Conservation (phyloP, 2,797 vertebrate genomes). For the Enteromius paludinosus region DNA sequence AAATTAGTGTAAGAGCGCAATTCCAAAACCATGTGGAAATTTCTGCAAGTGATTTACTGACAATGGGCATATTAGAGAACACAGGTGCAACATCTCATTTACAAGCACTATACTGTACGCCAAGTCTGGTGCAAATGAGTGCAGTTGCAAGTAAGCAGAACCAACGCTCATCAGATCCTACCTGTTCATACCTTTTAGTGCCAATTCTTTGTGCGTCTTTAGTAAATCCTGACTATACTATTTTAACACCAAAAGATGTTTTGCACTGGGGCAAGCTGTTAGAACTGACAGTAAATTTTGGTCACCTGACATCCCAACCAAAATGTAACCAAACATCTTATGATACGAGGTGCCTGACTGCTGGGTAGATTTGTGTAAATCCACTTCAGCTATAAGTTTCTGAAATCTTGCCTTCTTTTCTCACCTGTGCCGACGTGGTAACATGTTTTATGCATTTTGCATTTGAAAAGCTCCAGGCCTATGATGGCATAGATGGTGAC, state of each 20-base stretch:
- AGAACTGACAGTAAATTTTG: not conserved
- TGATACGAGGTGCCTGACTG: not conserved
- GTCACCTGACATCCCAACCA: not conserved
- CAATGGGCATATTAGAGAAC: too few relatives aligned
- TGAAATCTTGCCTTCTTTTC: not conserved
- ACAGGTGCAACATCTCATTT: not conserved
- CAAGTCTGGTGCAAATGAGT: not conserved
- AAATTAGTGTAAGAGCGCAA: not conserved
- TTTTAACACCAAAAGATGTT: not conserved
- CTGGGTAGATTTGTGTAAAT: not conserved
- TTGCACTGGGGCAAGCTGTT: not conserved
- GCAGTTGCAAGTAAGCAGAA: not conserved
- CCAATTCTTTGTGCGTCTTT: not conserved
- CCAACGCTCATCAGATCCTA: not conserved
- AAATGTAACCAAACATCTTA: not conserved
- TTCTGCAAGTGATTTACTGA: too few relatives aligned
- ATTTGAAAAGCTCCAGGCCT: constrained; percentile 96
- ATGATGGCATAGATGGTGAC: constrained; percentile 97
- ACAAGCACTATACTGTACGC: not conserved
- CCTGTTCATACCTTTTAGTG: not conserved
- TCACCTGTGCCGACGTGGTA: constrained; percentile 82
- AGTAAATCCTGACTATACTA: not conserved
- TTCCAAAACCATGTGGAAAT: not conserved
- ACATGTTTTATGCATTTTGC: constrained; percentile 96
- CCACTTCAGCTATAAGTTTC: not conserved